Evolutionary conservation across 2,113 vertebrate genomes (phyloP), one percentile per base, ranked within the genome.

Genomic region (Xiphias gladius): DNA sequence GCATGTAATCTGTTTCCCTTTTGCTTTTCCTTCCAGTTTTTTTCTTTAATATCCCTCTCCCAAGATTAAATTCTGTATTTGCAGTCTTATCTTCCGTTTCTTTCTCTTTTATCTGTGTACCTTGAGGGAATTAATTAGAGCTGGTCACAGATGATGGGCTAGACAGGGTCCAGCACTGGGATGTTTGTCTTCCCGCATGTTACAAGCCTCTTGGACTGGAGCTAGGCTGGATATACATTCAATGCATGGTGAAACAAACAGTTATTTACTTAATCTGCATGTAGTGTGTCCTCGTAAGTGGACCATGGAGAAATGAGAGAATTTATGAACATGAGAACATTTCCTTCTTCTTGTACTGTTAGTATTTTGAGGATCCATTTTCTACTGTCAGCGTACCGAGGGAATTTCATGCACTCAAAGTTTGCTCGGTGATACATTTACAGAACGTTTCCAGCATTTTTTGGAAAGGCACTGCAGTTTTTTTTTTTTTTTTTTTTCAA

Each of bases 91-190:
- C 83, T 52, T 79, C 30, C 30, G 5, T 72, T 63, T 68, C 43
- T 81, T 54, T 73, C 65, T 72, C 24, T 32, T 43, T 54, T 54
- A 24, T 78, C 65, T 50, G 7, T 68, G 28, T 26, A 83, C 72
- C 80, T 78, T 79, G 7, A 76, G 76, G 81, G 86, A 88, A 88
- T 82, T 90, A 84, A 91, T 93, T 90, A 88, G 35, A 77, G 71
- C 32, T 63, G 78, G 79, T 88, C 84, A 79, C 63, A 50, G 61
- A 88, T 82, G 75, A 86, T 39, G 65, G 67, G 24, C 61, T 62
- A 73, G 66, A n/a, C 55, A 62, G 17, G 52, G 68, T 75, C 76
- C 70, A 82, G 59, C 66, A 20, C n/a, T 61, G 68, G 26, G 50
- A 69, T 68, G 59, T 62, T 48, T 82, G 79, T 79, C 70, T 73